Base-by-base conservation (phyloP, 2,113 vertebrate genomes). In the Parotia lawesii region DNA sequence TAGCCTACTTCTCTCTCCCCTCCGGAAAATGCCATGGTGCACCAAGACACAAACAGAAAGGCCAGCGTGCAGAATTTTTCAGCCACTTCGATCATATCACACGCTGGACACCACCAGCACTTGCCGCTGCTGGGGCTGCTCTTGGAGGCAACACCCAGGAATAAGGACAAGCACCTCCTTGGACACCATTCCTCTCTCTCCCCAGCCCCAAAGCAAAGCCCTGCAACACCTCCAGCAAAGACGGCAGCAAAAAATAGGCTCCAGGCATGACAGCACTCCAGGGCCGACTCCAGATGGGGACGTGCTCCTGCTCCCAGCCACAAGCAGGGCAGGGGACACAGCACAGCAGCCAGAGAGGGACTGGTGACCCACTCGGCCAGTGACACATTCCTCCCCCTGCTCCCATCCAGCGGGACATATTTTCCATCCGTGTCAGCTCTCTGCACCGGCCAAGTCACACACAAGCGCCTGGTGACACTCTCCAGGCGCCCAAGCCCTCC, bases 371-470 rank as follows among this genome's bases (percentile, higher is more conserved):
- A 2, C 65, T 69, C 2, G 1, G 65, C 65, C 72, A 28, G 73
- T 3, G 37, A 48, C 89, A 72, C 89, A 78, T 91, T 91, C 83
- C 88, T 94, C 74, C 82, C 87, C 48, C 54, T 62, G 61, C 42
- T 94, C 83, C 73, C 86, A 86, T 93, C 54, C 87, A 92, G 65
- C 2, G 0, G 78, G 79, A 94, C 89, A 94, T 94, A 94, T 70
- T 96, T 96, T 96, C 94, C 93, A 0, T 90, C 38, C 11, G 2
- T 91, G 89, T 95, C 93, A 95, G 89, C 85, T 93, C 78, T 89
- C 18, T 74, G 82, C 85, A 60, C 45, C 0, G 0, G 89, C 87
- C 87, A 73, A 85, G 87, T 51, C 18, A 11, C 15, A 16, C 76
- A 69, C 66, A 72, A 87, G 85, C 9, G 75, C 94, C 95, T 90